phyloP scores from a whole-genome alignment of 1,140 invertebrate species.

The Rhysida immarginata region DNA sequence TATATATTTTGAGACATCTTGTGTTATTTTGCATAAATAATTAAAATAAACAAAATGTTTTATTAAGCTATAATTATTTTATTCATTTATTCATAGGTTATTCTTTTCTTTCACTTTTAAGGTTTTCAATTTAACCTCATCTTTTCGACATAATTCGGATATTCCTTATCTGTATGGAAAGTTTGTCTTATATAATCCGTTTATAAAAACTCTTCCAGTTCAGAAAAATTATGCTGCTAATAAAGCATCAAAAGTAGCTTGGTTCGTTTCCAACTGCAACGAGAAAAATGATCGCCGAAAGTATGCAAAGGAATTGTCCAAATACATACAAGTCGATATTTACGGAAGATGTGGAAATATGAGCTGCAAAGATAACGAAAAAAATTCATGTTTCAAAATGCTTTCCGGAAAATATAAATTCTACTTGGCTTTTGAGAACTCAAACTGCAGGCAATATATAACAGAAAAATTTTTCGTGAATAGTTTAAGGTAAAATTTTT shows the following conservation, averaged over 20 bases:
- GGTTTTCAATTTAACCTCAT: constrained; percentile 25
- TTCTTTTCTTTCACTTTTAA: constrained; percentile 30
- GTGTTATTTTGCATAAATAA: no score
- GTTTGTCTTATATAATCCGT: constrained; percentile 69
- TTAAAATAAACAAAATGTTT: no score
- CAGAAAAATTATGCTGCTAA: constrained; percentile 24
- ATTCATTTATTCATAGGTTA: no score
- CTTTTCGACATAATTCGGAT: constrained; percentile 81
- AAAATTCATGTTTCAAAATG: constrained; percentile 33
- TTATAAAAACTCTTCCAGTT: constrained; percentile 42
- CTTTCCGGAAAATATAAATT: constrained; percentile 45
- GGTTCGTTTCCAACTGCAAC: constrained; percentile 46
- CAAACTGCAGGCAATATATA: constrained; percentile 49
- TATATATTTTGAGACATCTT: no score
- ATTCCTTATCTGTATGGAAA: constrained; percentile 90
- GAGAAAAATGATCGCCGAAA: constrained; percentile 37
- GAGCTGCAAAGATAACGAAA: constrained; percentile 42
- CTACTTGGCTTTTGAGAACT: constrained; percentile 60
- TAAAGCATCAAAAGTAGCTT: constrained; percentile 25
- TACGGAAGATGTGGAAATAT: constrained; percentile 37
- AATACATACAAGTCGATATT: no score
- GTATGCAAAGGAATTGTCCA: no score
- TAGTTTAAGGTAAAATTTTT: constrained; percentile 9
- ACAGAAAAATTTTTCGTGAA: constrained; percentile 42
- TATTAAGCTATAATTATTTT: no score